A percentile compares a stretch with the other conserved stretches of the same genome.
Conservation (phyloP, 2,797 vertebrate genomes). For the Sardinella longiceps region DNA sequence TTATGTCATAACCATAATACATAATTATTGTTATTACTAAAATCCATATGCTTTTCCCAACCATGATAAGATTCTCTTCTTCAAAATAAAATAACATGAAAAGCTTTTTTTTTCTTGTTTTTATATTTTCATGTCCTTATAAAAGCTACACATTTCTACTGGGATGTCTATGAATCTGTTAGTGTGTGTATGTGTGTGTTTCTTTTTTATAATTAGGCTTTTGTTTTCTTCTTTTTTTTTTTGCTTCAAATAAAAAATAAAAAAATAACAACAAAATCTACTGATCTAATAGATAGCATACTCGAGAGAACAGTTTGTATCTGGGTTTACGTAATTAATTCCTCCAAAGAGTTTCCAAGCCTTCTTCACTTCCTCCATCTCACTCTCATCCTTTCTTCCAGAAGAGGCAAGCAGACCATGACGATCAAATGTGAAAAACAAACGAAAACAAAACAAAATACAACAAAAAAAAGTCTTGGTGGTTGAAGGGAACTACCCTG, state of each 20-base stretch:
- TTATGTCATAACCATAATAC: slow-evolving; percentile 77
- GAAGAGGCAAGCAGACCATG: slow-evolving; percentile 16
- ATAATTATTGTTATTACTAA: slow-evolving; percentile 75
- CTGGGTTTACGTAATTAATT: slow-evolving; percentile 48
- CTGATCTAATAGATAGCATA: slow-evolving; percentile 67
- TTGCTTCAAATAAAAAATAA: slow-evolving; percentile 59
- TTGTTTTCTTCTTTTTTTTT: slow-evolving; percentile 59
- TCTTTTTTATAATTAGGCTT: slow-evolving; percentile 68
- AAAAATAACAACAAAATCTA: slow-evolving; percentile 63
- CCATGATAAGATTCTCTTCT: slow-evolving; percentile 69
- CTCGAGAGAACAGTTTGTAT: slow-evolving; percentile 56
- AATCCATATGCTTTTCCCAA: slow-evolving; percentile 70
- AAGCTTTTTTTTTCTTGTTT: slow-evolving; percentile 51
- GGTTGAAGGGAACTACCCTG: background rate
- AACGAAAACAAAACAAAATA: background rate
- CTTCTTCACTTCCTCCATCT: slow-evolving; percentile 41
- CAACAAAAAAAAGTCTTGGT: background rate
- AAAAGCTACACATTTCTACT: slow-evolving; percentile 87
- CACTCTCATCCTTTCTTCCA: background rate
- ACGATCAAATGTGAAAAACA: slow-evolving; percentile 1
- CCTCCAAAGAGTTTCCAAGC: slow-evolving; percentile 46
- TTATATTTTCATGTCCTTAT: slow-evolving; percentile 64
- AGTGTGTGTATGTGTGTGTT: slow-evolving; percentile 70
- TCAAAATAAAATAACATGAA: slow-evolving; percentile 71
- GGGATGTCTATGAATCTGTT: slow-evolving; percentile 81